A percentile compares a stretch with the other conserved stretches of the same genome.
Evolutionary conservation across 2,113 vertebrate genomes (phyloP).

Genomic region (Melanostigma gelatinosum): DNA sequence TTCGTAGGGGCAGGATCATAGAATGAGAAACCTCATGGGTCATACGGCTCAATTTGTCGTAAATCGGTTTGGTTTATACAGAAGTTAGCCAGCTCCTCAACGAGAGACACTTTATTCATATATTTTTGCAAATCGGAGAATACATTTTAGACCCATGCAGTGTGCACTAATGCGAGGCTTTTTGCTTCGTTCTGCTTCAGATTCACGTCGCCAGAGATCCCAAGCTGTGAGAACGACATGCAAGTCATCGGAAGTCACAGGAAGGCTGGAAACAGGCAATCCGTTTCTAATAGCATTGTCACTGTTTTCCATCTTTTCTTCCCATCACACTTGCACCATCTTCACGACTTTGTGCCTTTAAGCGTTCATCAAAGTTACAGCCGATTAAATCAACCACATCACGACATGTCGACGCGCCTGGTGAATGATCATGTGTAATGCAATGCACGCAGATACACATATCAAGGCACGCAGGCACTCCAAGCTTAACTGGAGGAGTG

Average conservation of each 20-base stretch:
- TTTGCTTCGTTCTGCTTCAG: slow-evolving; percentile 14
- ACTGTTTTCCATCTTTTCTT: slow-evolving; percentile 46
- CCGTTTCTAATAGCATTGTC: slow-evolving; percentile 55
- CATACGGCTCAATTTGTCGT: not conserved
- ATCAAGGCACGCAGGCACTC: too few relatives aligned
- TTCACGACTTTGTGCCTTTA: slow-evolving; percentile 72
- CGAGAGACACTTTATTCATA: slow-evolving; percentile 14
- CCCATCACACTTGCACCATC: slow-evolving; percentile 62
- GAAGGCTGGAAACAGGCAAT: slow-evolving; percentile 55
- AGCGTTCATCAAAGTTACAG: slow-evolving; percentile 68
- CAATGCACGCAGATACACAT: slow-evolving; percentile 2
- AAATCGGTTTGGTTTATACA: not conserved
- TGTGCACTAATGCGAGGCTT: slow-evolving; percentile 23
- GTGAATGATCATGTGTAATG: slow-evolving; percentile 59
- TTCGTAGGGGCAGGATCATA: too few relatives aligned
- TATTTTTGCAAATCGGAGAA: slow-evolving; percentile 5
- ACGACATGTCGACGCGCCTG: slow-evolving; percentile 50
- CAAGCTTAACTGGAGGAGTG: not conserved
- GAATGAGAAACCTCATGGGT: not conserved
- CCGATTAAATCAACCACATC: slow-evolving; percentile 75
- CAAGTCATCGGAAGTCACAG: slow-evolving; percentile 51
- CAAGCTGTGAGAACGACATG: slow-evolving; percentile 19
- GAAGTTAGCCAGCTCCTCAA: not conserved
- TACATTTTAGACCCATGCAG: slow-evolving; percentile 23
- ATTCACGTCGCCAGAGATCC: not conserved